Conservation (phyloP, 2,888 invertebrate species). For the Rambutsinella grinnellia region DNA sequence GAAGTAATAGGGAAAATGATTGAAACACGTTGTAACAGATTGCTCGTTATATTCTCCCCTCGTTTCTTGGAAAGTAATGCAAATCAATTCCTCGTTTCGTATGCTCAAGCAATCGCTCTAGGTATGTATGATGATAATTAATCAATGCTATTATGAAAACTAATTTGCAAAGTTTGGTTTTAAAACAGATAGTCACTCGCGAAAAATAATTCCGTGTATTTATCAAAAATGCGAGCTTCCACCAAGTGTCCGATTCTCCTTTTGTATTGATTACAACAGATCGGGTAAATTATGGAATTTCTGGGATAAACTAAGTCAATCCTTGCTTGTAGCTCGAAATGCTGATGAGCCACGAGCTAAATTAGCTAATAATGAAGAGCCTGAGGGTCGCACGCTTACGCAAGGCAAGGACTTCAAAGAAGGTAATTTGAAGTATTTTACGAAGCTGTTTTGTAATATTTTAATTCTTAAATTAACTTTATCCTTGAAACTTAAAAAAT, state of each 20-base stretch:
- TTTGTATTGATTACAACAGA: slow-evolving; percentile 75
- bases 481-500: too few species aligned
- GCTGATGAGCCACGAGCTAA: background rate
- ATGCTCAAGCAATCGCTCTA: slow-evolving; percentile 84
- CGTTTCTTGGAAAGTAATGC: slow-evolving; percentile 81
- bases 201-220: slow-evolving; percentile 81
- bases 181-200: slow-evolving; percentile 71
- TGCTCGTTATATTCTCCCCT: slow-evolving; percentile 84
- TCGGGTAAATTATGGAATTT: slow-evolving; percentile 75
- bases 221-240: slow-evolving; percentile 78
- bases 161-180: slow-evolving; percentile 6
- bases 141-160: background rate
- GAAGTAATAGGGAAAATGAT: slow-evolving; percentile 81
- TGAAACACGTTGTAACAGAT: slow-evolving; percentile 81
- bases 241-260: slow-evolving; percentile 76
- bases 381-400: background rate
- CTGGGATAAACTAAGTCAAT: slow-evolving; percentile 78
- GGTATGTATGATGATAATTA: slow-evolving; percentile 71
- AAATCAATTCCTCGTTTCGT: slow-evolving; percentile 83
- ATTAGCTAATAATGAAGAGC: background rate
- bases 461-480: too few species aligned
- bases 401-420: background rate
- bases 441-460: too few species aligned
- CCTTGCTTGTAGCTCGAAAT: slow-evolving; percentile 67
- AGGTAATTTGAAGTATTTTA: too few species aligned